Percentiles rank a stretch among this genome's conserved stretches.
Conservation (phyloP, 2,113 vertebrate genomes). For the Platichthys stellatus region DNA sequence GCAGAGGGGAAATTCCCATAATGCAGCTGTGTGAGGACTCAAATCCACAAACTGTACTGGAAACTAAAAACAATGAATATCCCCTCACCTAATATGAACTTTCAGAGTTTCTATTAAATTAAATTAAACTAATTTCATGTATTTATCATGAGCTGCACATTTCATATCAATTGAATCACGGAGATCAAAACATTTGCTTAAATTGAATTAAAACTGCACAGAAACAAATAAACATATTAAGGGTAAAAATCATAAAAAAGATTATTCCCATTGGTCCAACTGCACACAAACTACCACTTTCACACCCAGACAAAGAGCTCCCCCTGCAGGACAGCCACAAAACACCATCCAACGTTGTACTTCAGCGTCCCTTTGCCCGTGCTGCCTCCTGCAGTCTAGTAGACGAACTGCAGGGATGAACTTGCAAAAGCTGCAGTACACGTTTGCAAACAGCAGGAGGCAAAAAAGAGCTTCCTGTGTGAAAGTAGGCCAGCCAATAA, state of each 20-base stretch:
- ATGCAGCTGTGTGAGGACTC: too few species aligned
- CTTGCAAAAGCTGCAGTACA: not conserved
- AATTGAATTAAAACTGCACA: too few species aligned
- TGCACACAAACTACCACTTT: not conserved
- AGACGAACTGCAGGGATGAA: not conserved
- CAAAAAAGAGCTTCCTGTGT: conserved; percentile 30
- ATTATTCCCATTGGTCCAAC: not conserved
- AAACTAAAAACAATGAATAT: too few species aligned
- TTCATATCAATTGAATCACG: too few species aligned
- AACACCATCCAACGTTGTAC: rapidly evolving
- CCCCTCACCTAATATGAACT: too few species aligned
- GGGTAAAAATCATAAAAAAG: too few species aligned
- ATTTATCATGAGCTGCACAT: not conserved
- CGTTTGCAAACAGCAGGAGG: conserved; percentile 54
- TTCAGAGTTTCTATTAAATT: too few species aligned
- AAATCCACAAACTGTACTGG: too few species aligned
- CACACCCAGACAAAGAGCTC: conserved; percentile 2
- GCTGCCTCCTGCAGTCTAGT: conserved; percentile 44
- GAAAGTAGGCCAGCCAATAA: conserved; percentile 71
- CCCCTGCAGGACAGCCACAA: conserved; percentile 33
- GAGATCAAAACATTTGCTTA: too few species aligned
- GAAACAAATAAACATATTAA: too few species aligned
- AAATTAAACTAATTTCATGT: too few species aligned
- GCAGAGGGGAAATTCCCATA: too few species aligned
- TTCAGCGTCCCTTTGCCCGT: not conserved